Evolutionary conservation across 2,113 vertebrate species (phyloP).

Genomic region (Myotis lucifugus): DNA sequence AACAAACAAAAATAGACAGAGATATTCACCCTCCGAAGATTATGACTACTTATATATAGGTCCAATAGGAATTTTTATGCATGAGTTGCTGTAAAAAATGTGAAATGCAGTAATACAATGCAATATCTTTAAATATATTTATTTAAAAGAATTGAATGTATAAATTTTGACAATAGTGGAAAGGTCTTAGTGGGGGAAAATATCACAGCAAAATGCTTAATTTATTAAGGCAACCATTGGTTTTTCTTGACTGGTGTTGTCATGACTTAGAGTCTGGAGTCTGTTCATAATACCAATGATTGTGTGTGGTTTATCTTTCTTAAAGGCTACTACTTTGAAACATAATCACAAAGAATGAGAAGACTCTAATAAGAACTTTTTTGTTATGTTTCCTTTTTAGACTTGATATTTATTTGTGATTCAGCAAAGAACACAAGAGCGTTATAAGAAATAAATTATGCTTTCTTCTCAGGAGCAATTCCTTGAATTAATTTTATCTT

Average conservation of each 20-base stretch:
- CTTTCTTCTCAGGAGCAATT: not conserved
- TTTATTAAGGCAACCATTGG: not conserved
- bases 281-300: not conserved
- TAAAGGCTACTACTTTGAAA: not conserved
- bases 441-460: not conserved
- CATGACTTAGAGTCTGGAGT: not conserved
- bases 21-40: not conserved
- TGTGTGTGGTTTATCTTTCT: not conserved
- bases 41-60: not conserved
- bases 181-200: not conserved
- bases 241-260: not conserved
- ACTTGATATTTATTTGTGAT: not conserved
- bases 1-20: not conserved
- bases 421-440: not conserved
- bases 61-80: not conserved
- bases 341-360: not conserved
- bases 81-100: not conserved
- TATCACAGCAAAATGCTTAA: not conserved
- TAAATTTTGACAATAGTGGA: not conserved
- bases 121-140: not conserved
- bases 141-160: not conserved
- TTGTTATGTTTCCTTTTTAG: not conserved
- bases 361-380: not conserved
- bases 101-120: not conserved
- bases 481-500: slow-evolving; percentile 14